Evolutionary conservation across 2,113 vertebrate species (phyloP).

Genomic region (Sinocyclocheilus anshuiensis): DNA sequence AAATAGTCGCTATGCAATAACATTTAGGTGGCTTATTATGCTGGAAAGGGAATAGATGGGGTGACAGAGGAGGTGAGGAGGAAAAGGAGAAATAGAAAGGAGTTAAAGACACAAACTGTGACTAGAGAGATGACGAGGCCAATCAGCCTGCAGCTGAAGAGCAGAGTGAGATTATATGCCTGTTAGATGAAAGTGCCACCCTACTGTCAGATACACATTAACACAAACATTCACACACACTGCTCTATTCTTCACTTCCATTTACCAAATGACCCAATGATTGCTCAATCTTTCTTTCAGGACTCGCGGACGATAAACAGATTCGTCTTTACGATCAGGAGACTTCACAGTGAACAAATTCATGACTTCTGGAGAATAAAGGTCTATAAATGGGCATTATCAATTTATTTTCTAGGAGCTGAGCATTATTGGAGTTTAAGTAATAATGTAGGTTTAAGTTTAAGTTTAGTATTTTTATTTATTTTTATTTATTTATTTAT

Average conservation of each 20-base stretch:
- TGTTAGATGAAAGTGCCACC: background rate
- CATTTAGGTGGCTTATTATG: background rate
- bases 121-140: constrained; percentile 16
- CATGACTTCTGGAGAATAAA: background rate
- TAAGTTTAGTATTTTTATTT: no score
- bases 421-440: background rate
- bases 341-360: background rate
- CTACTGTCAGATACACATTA: constrained; percentile 3
- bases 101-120: constrained; percentile 23
- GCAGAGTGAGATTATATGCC: background rate
- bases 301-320: background rate
- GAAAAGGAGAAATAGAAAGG: constrained; percentile 10
- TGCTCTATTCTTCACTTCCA: background rate
- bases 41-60: background rate
- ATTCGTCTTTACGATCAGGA: background rate
- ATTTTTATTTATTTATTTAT: no score
- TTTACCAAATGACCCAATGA: constrained; percentile 10
- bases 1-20: no score
- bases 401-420: background rate
- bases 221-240: constrained; percentile 41
- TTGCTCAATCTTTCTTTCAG: background rate
- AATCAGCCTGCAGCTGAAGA: constrained; percentile 36
- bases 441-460: no score
- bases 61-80: constrained; percentile 10
- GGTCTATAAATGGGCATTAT: background rate